Base-by-base conservation (phyloP, 2,888 invertebrate species). In the Amphipyra berbera region DNA sequence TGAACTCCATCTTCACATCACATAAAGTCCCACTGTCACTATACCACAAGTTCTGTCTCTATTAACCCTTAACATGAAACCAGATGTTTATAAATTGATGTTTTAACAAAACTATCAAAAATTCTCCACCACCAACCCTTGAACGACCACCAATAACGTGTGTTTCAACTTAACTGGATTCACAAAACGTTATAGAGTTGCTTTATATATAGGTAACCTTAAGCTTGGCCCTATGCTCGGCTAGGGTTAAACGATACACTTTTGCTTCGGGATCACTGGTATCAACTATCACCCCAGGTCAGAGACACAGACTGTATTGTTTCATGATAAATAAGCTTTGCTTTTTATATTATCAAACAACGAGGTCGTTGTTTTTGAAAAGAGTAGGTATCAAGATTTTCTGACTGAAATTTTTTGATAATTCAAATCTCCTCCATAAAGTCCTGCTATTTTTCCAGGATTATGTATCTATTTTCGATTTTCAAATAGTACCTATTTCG, bases 231-330 rank as follows among this genome's bases (percentile, higher is more conserved):
- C 94, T 93, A 91, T 86, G 83, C 73, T 83, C 84, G 86, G 85
- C 87, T 88, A 91, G 90, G 93, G 93, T 93, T 93, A 92, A 82
- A 87, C 57, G 94, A 94, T 94, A 94, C 94, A 91, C 93, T 91
- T 87, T 88, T 83, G 85, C 82, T 76, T 79, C 79, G 81, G 83
- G 85, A 84, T 88, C 89, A 90, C 88, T 82, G 63, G 78, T 73
- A 81, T 85, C 86, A 85, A 30, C 30, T 30, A 30, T 30, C 30
- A 87, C 87, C 85, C 81, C 82, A 83, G 91, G 92, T 90, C 91
- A 89, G 75, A 42, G 63, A 87, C 71, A 84, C 83, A 65, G 80
- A 75, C 68, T 79, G 88, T 87, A 89, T 91, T 91, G 92, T 88
- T 86, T 78, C 77, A 84, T 88, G 91, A 89, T 82, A 79, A 71